Percentiles rank a stretch among this genome's conserved stretches.
Conservation (phyloP, 2,113 vertebrate species). For the Telmatochromis sp. region DNA sequence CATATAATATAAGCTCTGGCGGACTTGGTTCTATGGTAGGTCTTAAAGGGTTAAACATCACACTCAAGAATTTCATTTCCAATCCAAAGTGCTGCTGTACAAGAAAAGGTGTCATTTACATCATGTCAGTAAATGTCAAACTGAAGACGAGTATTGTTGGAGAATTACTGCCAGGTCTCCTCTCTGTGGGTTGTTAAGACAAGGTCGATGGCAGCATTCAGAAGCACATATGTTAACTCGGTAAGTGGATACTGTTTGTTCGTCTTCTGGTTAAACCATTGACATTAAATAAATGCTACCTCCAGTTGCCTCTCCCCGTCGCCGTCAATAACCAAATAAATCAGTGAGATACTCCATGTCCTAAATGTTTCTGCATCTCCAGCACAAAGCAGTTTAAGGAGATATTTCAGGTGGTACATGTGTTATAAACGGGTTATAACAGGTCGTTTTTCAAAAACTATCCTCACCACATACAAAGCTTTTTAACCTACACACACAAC, state of each 20-base stretch:
- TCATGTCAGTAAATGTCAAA: neutral
- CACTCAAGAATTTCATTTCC: neutral
- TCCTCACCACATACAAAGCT: neutral
- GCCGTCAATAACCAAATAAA: neutral
- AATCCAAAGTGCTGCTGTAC: neutral
- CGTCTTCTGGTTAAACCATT: neutral
- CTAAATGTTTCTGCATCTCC: neutral
- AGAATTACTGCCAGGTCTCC: too few relatives aligned
- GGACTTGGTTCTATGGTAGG: too few relatives aligned
- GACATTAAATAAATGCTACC: neutral
- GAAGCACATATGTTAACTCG: neutral
- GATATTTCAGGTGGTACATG: neutral
- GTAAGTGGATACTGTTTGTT: neutral
- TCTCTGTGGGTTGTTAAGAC: neutral
- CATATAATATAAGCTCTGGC: too few relatives aligned
- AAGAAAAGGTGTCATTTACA: neutral
- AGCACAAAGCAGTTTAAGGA: neutral
- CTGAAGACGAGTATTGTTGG: neutral
- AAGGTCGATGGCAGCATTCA: neutral
- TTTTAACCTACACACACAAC: neutral
- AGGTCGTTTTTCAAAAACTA: accelerated
- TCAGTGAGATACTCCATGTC: neutral
- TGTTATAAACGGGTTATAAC: neutral
- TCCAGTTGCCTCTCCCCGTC: neutral
- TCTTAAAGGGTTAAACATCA: neutral